Percentiles rank a stretch among this genome's conserved stretches.
Evolutionary conservation across 2,797 vertebrate genomes (phyloP).

Genomic region (Parauchenoglanis ngamensis): DNA sequence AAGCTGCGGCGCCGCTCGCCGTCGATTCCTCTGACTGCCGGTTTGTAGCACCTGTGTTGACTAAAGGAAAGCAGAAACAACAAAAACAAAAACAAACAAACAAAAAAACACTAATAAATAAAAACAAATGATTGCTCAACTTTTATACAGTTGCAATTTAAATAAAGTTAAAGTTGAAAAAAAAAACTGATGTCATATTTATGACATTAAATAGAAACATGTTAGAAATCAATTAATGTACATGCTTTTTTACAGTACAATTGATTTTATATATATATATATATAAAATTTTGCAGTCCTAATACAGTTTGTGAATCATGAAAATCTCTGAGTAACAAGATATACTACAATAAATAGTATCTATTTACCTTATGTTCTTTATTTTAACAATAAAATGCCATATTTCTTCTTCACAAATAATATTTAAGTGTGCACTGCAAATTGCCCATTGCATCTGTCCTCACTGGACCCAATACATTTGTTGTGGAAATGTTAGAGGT

Average conservation of each 20-base stretch:
- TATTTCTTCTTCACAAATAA: background rate
- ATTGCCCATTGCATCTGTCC: background rate
- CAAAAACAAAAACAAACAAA: no score
- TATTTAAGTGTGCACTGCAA: background rate
- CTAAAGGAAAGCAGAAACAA: constrained; percentile 54
- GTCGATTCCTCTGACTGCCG: constrained; percentile 87
- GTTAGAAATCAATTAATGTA: background rate
- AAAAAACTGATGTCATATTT: background rate
- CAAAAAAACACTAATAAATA: background rate
- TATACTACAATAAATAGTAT: no score
- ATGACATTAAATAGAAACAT: background rate
- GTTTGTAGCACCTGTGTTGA: constrained; percentile 75
- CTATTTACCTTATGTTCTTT: no score
- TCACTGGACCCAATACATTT: background rate
- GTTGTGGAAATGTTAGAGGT: background rate
- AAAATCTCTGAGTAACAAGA: background rate
- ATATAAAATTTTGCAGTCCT: background rate
- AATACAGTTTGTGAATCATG: background rate
- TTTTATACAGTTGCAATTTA: background rate
- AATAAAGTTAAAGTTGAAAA: background rate
- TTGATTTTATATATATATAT: background rate
- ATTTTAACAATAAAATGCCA: background rate
- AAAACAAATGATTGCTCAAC: background rate
- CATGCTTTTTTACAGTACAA: background rate
- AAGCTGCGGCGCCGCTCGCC: constrained; percentile 70